Conservation (phyloP, 2,888 invertebrate genomes). For the Stictocephala bisonia region DNA sequence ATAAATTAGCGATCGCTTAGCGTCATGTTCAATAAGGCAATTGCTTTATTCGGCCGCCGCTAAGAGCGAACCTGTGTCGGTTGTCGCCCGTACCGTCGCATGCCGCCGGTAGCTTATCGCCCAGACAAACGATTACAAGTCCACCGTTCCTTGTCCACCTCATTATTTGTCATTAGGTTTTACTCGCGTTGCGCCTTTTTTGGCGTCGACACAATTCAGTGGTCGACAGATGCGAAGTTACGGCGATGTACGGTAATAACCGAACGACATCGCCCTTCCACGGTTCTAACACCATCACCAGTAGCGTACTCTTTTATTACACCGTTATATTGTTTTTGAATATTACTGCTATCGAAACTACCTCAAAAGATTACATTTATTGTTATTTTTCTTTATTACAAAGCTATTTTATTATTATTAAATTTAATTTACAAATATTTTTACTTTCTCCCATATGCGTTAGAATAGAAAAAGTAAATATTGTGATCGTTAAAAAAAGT, state of each 20-base stretch:
- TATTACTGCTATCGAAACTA: too few relatives aligned
- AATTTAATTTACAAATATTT: too few relatives aligned
- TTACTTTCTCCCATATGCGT: too few relatives aligned
- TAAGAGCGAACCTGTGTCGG: constrained; percentile 17
- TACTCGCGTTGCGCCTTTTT: constrained; percentile 32
- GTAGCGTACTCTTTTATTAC: too few relatives aligned
- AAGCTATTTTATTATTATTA: too few relatives aligned
- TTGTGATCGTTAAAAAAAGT: too few relatives aligned
- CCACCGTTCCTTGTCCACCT: constrained; percentile 2
- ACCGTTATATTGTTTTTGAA: too few relatives aligned
- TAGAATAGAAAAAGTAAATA: too few relatives aligned
- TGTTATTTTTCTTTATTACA: too few relatives aligned
- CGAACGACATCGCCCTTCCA: neutral
- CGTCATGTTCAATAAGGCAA: constrained; percentile 29
- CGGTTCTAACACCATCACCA: neutral
- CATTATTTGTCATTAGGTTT: constrained; percentile 32
- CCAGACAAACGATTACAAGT: constrained; percentile 20
- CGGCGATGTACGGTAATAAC: constrained; percentile 16
- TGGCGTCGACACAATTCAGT: constrained; percentile 31
- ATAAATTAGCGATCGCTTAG: constrained; percentile 32
- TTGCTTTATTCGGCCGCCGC: constrained; percentile 26
- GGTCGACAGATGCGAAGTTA: constrained; percentile 32
- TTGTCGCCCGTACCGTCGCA: neutral
- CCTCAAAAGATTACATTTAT: too few relatives aligned
- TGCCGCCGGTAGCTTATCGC: constrained; percentile 19